Conservation (phyloP, 2,113 vertebrate species). For the Percopsis transmontana region DNA sequence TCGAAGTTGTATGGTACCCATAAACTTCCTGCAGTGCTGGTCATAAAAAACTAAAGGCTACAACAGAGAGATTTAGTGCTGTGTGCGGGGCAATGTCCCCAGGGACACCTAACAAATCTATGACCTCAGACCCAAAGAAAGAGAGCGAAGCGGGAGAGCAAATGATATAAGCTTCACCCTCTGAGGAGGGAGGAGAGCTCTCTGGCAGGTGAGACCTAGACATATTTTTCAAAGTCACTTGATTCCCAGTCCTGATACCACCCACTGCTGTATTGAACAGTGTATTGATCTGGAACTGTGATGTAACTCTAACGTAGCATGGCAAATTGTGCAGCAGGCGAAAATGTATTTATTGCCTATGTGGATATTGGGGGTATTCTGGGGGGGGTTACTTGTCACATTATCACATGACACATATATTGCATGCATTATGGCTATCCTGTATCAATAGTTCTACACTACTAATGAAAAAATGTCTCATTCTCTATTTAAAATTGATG, state of each 20-base stretch:
- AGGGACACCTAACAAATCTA: constrained; percentile 55
- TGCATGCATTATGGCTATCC: no score
- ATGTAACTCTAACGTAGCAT: constrained; percentile 60
- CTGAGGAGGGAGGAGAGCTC: constrained; percentile 19
- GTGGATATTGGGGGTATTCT: constrained; percentile 57
- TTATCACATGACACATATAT: no score
- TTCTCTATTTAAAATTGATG: no score
- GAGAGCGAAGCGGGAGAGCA: constrained; percentile 48
- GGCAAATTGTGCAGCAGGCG: constrained; percentile 57
- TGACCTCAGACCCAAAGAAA: constrained; percentile 54
- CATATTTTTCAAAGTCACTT: constrained; percentile 71
- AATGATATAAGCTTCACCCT: constrained; percentile 50
- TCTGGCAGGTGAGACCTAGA: constrained; percentile 54
- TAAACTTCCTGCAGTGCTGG: constrained; percentile 54
- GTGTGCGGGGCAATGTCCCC: constrained; percentile 39
- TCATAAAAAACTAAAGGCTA: constrained; percentile 52
- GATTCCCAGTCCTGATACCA: constrained; percentile 50
- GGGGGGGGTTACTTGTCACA: constrained; percentile 23
- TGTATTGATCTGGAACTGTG: constrained; percentile 66
- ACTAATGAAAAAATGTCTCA: no score
- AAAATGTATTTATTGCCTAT: constrained; percentile 59
- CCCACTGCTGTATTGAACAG: constrained; percentile 49
- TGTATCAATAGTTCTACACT: no score
- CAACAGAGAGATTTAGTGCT: constrained; percentile 53
- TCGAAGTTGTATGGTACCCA: constrained; percentile 56